Conservation (phyloP, 1,140 invertebrate genomes). For the Drosophila nigromelanica region DNA sequence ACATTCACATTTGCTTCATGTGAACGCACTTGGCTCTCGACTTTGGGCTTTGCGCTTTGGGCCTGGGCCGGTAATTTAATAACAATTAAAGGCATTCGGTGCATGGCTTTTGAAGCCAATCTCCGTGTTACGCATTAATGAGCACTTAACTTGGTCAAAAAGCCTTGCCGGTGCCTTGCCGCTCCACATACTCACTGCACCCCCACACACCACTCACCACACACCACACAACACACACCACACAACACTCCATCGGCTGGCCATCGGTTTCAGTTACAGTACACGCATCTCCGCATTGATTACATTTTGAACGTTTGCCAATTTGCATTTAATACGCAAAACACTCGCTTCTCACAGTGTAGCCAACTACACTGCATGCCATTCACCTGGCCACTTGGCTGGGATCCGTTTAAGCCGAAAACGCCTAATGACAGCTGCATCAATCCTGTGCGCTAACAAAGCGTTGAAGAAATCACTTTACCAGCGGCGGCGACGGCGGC, state of each 20-base stretch:
- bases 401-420: constrained; percentile 76
- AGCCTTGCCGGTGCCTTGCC: constrained; percentile 48
- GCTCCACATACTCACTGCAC: constrained; percentile 57
- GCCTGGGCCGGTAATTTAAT: constrained; percentile 73
- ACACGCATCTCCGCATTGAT: constrained; percentile 75
- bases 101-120: constrained; percentile 80
- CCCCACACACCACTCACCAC: background rate
- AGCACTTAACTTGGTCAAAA: constrained; percentile 83
- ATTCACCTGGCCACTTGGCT: constrained; percentile 39
- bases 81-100: constrained; percentile 81
- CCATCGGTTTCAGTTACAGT: constrained; percentile 52
- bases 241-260: background rate
- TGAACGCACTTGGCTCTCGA: constrained; percentile 44
- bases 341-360: constrained; percentile 38
- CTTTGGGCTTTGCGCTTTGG: constrained; percentile 48
- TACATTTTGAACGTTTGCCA: constrained; percentile 82
- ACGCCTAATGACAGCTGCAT: constrained; percentile 81
- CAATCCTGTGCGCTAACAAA: constrained; percentile 83
- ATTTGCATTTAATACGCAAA: constrained; percentile 64
- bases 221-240: background rate
- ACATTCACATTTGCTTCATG: constrained; percentile 36
- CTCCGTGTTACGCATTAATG: constrained; percentile 83
- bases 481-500: constrained; percentile 68
- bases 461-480: constrained; percentile 84
- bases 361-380: constrained; percentile 1